Conservation (phyloP, 2,797 vertebrate species). For the Chromobotia macracanthus region DNA sequence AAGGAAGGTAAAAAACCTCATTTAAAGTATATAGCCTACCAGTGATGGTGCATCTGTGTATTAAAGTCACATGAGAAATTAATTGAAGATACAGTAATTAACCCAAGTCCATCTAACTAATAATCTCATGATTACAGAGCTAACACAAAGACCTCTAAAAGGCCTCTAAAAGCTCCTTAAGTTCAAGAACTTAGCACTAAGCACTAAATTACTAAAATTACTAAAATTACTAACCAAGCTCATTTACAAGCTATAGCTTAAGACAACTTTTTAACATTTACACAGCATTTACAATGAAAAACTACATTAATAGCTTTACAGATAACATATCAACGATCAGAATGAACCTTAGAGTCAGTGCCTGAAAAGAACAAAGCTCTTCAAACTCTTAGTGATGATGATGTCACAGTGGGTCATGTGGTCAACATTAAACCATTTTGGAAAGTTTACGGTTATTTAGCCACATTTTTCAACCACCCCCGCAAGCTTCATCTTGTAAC, state of each 20-base stretch:
- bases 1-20: constrained; percentile 58
- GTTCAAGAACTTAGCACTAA: background rate
- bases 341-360: background rate
- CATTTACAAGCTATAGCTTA: background rate
- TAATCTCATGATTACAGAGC: constrained; percentile 21
- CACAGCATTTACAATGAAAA: background rate
- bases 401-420: background rate
- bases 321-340: background rate
- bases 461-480: constrained; percentile 3
- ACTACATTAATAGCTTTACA: background rate
- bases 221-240: background rate
- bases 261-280: background rate
- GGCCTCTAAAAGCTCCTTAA: constrained; percentile 15
- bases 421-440: background rate
- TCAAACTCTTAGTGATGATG: background rate
- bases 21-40: constrained; percentile 42
- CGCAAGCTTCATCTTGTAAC: background rate
- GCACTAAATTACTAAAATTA: no score
- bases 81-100: constrained; percentile 21
- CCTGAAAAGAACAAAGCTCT: background rate
- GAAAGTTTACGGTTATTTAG: background rate
- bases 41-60: background rate
- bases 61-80: background rate
- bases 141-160: constrained; percentile 28
- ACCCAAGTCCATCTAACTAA: constrained; percentile 28